Percentiles rank a stretch among this genome's conserved stretches.
phyloP scores from a whole-genome alignment of 2,888 invertebrate genomes.

The Dastarcus helophoroides region DNA sequence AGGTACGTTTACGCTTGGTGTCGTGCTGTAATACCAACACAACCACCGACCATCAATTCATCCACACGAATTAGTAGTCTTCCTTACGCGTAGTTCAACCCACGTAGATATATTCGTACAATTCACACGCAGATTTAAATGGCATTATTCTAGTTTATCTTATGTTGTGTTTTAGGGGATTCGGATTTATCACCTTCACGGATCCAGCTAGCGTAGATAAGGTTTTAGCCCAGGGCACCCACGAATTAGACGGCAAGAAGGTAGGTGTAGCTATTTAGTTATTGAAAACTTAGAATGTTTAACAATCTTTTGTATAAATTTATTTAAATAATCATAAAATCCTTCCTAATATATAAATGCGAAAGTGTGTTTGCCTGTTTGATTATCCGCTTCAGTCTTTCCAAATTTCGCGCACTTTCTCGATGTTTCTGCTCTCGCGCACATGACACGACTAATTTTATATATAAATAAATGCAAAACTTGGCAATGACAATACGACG shows the following conservation, averaged over 20 bases:
- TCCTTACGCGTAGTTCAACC: slow-evolving; percentile 25
- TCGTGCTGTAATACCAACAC: slow-evolving; percentile 20
- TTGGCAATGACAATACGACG: too few species aligned
- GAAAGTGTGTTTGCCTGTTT: too few species aligned
- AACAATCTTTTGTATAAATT: too few species aligned
- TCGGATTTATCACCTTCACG: slow-evolving; percentile 99
- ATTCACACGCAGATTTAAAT: slow-evolving; percentile 16
- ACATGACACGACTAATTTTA: too few species aligned
- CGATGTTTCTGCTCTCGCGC: too few species aligned
- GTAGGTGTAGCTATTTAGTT: too few species aligned
- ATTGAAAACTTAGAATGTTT: too few species aligned
- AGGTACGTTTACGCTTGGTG: slow-evolving; percentile 38
- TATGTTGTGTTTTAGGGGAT: slow-evolving; percentile 70
- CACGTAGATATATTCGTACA: slow-evolving; percentile 22
- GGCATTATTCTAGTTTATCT: slow-evolving; percentile 29
- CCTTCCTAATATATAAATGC: too few species aligned
- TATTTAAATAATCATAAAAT: too few species aligned
- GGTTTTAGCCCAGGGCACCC: slow-evolving; percentile 95
- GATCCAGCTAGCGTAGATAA: slow-evolving; percentile 98
- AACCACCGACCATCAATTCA: slow-evolving; percentile 12
- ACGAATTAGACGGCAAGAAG: slow-evolving; percentile 99
- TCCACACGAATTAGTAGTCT: slow-evolving; percentile 13
- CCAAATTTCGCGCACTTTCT: too few species aligned
- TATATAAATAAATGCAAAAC: too few species aligned
- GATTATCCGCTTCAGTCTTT: too few species aligned